A percentile compares a stretch with the other conserved stretches of the same genome.
These are phyloP conservation scores for Epizoanthus fatuus DNA, from an alignment of 92 coral and sea anemone species.

Conservation along the genomic window DNA sequence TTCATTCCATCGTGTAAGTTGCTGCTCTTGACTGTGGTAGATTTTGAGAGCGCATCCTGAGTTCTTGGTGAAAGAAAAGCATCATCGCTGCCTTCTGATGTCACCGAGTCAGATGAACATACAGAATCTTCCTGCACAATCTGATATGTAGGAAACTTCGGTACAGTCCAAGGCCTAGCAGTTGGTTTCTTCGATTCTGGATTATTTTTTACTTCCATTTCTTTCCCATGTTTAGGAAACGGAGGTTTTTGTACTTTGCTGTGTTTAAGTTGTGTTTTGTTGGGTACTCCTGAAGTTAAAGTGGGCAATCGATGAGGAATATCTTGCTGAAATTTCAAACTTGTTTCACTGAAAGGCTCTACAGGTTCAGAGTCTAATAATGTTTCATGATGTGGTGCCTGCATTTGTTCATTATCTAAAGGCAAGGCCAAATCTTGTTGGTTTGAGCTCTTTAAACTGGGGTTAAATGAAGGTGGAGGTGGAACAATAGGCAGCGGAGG, in stretches of 20 bases:
- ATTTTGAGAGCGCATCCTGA: not conserved
- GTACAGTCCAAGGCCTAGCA: not conserved
- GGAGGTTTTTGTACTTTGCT: not conserved
- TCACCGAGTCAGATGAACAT: slow-evolving; percentile 1
- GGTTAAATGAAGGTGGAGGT: slow-evolving; percentile 64
- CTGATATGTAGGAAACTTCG: slow-evolving; percentile 1
- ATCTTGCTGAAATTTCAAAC: too few relatives aligned
- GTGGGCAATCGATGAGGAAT: not conserved
- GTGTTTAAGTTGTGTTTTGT: not conserved
- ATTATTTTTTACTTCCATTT: not conserved
- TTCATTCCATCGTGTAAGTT: not conserved
- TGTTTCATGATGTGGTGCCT: not conserved
- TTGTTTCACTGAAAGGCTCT: too few relatives aligned
- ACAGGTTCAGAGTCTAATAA: not conserved
- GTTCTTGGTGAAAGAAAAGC: slow-evolving; percentile 5
- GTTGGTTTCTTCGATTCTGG: not conserved
- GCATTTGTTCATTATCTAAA: slow-evolving; percentile 17
- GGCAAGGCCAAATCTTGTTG: not conserved
- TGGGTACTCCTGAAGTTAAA: not conserved
- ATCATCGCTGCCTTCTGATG: slow-evolving; percentile 15
- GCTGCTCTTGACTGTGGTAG: not conserved
- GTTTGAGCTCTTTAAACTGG: slow-evolving; percentile 26
- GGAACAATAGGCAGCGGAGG: slow-evolving; percentile 50
- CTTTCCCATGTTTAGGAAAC: not conserved
- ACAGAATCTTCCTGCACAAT: not conserved